phyloP scores from a whole-genome alignment of 2,113 vertebrate genomes.

The Actenoides hombroni region DNA sequence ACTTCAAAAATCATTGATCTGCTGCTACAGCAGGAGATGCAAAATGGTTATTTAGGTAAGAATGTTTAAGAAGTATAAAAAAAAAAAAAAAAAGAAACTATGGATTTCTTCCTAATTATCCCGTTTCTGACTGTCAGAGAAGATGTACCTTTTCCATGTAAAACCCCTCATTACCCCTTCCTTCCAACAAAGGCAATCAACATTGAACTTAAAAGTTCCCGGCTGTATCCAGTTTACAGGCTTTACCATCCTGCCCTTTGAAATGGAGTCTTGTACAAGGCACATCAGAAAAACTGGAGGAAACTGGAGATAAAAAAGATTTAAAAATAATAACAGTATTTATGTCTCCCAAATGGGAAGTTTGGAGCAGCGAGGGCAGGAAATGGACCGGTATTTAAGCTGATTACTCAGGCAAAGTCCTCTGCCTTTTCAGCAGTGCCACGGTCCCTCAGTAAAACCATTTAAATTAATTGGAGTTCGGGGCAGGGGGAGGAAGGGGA shows the following conservation, averaged over 20 bases:
- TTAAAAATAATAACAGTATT: constrained; percentile 27
- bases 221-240: neutral
- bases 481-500: neutral
- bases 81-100: neutral
- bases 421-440: constrained; percentile 77
- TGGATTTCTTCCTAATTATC: neutral
- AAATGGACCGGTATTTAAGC: constrained; percentile 76
- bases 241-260: constrained; percentile 2
- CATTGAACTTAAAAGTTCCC: neutral
- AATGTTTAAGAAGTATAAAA: neutral
- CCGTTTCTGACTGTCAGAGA: neutral
- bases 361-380: constrained; percentile 75
- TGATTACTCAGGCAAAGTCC: constrained; percentile 80
- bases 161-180: constrained; percentile 2
- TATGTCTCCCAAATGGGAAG: constrained; percentile 62
- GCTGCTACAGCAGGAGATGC: neutral
- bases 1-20: neutral
- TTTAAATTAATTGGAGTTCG: constrained; percentile 80
- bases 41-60: neutral
- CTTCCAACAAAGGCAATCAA: neutral
- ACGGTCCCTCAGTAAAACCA: neutral
- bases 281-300: constrained; percentile 7
- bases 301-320: constrained; percentile 14
- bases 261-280: neutral
- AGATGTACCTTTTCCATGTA: neutral